phyloP scores from a whole-genome alignment of 2,113 vertebrate genomes.

The cat (Felis catus) region F.catus_Fca126_mat1.0 CM031419.1:134605001-134605500 shows the following conservation, averaged over 20 bases:
- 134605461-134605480: neutral
- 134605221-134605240: neutral
- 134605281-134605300: neutral
- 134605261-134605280: neutral
- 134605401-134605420: neutral
- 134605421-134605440: neutral
- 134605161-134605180: neutral
- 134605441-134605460: neutral
- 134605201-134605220: neutral
- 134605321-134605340: conserved; percentile 9
- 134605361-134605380: neutral
- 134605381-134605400: neutral
- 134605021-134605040: conserved; percentile 30
- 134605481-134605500: neutral
- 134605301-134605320: neutral
- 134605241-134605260: neutral
- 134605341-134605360: neutral
- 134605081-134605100: conserved; percentile 44
- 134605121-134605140: conserved; percentile 18
- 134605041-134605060: neutral
- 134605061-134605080: conserved; percentile 54
- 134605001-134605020: neutral
- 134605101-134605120: conserved; percentile 50
- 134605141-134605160: neutral
- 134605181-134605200: neutral